Evolutionary conservation across 2,888 invertebrate species (phyloP), one percentile per base, ranked within the genome.

Genomic region (Lithophane socia): DNA sequence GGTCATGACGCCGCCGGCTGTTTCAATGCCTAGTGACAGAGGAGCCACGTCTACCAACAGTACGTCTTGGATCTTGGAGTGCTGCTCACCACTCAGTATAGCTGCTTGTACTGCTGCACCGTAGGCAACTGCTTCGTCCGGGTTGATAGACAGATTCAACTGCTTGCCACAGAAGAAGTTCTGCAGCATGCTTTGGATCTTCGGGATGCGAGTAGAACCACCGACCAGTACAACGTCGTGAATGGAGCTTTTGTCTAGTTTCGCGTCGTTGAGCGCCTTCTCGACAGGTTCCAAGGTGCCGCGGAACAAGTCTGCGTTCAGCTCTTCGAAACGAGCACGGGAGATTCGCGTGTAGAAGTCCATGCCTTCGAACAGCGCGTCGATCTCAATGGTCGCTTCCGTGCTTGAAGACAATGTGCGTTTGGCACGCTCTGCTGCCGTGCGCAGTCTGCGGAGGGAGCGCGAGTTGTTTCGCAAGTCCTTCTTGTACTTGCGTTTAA

Each of bases 191-290:
- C 95, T 97, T 92, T 98, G 98, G 69, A 98, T 97, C 92, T 98
- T 98, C 0, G 98, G 98, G 71, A 98, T 98, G 71, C 98, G 97
- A 0, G 98, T 98, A 0, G 98, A 98, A 37, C 98, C 98, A 21
- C 98, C 98, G 49, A 98, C 98, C 18, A 98, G 96, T 0, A 98
- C 98, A 8, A 98, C 97, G 86, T 98, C 98, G 89, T 98, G 97
- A 75, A 98, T 98, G 42, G 97, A 96, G 71, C 96, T 96, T 91
- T 98, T 98, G 94, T 98, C 98, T 93, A 98, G 94, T 91, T 98
- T 98, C 0, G 98, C 98, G 90, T 98, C 98, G 47, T 97, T 97
- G 13, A 98, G 95, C 0, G 98, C 98, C 88, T 98, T 98, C 90
- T 98, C 98, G 0, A 98, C 98, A 0, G 98, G 98, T 72, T 98